Base-by-base conservation (phyloP, 37 sponge, comb jelly and placozoan species). In the Beroe forskalii region DNA sequence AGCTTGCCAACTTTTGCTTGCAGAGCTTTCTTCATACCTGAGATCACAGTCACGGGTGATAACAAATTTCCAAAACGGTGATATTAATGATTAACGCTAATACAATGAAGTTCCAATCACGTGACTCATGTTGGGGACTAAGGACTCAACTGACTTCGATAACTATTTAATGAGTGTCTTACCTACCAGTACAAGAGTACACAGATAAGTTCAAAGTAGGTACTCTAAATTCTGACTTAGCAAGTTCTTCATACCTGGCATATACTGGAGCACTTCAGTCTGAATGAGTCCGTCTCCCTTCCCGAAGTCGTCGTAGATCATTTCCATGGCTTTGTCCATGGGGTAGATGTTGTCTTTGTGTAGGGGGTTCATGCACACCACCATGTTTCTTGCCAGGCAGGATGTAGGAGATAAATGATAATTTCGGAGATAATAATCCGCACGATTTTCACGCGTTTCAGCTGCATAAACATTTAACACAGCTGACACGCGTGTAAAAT, bases 291-390 rank as follows among this genome's bases (percentile, higher is more conserved):
- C 86, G 55, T 80, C 86, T n/a, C 35, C 86, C 40, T 80, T 80
- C 22, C 86, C 86, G 27, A 28, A 80, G 30, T 80, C 86, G 27
- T 80, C 86, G 20, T 80, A 80, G 1, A 80, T 80, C 43, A 80
- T 43, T 23, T 80, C 86, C 86, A 80, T 42, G 24, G 86, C 86
- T 43, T 80, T 80, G 55, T 80, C 86, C 86, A 80, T 80, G 23
- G 86, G 86, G 55, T 30, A 80, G 4, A 80, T n/a, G 55, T 80
- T 80, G 55, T 80, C 86, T 80, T 22, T 44, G 86, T 80, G 86
- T 12, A 80, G 55, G n/a, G 86, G 86, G 86, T 80, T 80, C 86
- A 80, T 22, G 30, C 86, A 80, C 48, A 80, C 42, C 8, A 80
- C 40, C 86, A 80, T 80, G 55, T 80, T 80, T 27, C 40, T 17